Percentiles rank a stretch among this genome's conserved stretches.
These are phyloP conservation scores for Indicator indicator DNA, from an alignment of 2,113 vertebrate species.

Conservation along the genomic window DNA sequence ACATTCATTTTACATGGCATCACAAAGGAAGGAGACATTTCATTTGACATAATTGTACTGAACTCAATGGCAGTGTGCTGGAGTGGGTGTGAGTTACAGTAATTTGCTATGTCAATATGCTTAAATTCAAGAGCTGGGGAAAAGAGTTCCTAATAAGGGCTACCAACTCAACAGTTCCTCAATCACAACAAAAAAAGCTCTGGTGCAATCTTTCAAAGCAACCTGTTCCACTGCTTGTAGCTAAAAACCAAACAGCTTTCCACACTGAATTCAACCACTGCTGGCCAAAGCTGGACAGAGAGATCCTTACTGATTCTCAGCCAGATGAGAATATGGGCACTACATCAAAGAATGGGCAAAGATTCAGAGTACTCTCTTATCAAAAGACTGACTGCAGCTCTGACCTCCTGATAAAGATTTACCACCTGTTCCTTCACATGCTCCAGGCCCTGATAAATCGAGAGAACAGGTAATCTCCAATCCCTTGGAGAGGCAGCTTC, in stretches of 20 bases:
- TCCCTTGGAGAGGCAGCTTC: not conserved
- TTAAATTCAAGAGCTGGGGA: not conserved
- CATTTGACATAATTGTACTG: not conserved
- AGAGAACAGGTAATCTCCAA: not conserved
- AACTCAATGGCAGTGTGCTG: not conserved
- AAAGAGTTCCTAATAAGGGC: not conserved
- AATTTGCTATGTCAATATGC: not conserved
- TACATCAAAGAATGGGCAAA: not conserved
- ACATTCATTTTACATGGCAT: not conserved
- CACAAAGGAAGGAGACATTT: slow-evolving; percentile 1
- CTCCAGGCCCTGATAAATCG: not conserved
- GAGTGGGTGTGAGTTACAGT: not conserved
- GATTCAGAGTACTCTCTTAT: not conserved
- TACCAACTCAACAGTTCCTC: not conserved
- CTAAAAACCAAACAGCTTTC: not conserved
- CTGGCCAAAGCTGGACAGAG: not conserved
- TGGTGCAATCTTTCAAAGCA: not conserved
- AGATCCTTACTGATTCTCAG: not conserved
- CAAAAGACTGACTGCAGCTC: not conserved
- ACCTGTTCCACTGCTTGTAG: not conserved
- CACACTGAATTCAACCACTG: not conserved
- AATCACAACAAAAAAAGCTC: not conserved
- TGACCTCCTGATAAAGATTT: not conserved
- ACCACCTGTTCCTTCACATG: not conserved
- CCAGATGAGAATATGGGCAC: not conserved